Conservation (phyloP, 2,797 vertebrate genomes). For the Acropternis orthonyx region DNA sequence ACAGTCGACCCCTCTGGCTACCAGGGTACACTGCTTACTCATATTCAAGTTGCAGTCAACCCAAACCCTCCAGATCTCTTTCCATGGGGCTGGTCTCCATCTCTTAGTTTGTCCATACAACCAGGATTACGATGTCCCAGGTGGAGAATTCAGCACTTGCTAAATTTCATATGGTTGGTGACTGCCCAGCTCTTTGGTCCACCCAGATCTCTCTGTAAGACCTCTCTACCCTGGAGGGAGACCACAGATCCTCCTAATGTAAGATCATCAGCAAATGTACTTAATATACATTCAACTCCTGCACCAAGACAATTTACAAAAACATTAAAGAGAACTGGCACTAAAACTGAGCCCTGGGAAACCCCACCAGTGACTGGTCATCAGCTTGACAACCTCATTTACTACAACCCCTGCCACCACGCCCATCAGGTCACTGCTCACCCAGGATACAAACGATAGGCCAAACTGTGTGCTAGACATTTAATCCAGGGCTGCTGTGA, state of each 20-base stretch:
- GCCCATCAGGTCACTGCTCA: neutral
- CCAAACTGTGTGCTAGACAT: neutral
- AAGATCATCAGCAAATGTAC: neutral
- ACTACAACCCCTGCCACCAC: accelerated
- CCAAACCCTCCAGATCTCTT: neutral
- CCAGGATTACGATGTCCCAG: accelerated
- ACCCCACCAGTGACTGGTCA: neutral
- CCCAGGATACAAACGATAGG: neutral
- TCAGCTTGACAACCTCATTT: neutral
- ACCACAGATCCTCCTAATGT: neutral
- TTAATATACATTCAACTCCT: neutral
- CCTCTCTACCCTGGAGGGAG: neutral
- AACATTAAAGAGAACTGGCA: neutral
- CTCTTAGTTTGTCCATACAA: neutral
- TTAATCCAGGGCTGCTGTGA: neutral
- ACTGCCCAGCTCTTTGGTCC: neutral
- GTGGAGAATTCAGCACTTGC: neutral
- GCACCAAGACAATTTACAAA: neutral
- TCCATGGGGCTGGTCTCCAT: neutral
- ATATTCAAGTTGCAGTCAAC: neutral
- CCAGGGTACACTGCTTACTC: neutral
- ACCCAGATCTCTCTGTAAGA: neutral
- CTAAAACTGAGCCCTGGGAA: neutral
- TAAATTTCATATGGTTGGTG: neutral
- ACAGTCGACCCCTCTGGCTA: neutral